Evolutionary conservation across 2,888 invertebrate genomes (phyloP), one percentile per base, ranked within the genome.

Genomic region (Sarcophaga caerulescens): DNA sequence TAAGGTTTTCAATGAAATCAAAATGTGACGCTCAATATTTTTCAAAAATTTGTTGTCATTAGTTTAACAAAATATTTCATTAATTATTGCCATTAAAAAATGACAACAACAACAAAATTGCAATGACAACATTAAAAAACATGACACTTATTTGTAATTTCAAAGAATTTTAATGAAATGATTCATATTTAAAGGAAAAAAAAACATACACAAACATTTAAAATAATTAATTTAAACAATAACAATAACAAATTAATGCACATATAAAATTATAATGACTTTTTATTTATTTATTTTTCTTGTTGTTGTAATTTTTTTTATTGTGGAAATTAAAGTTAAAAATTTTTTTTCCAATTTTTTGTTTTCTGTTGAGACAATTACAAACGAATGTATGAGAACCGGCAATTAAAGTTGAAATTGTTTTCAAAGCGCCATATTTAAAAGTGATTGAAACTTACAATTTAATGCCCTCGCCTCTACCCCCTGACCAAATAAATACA

Each of bases 361-460:
- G 10, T 47, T 52, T 52, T 52, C 0, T n/a, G 35, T 35, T 47
- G 12, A 14, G 47, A 62, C 14, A 12, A n/a, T 17, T 21, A 47
- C 17, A 23, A 6, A 52, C 14, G 19, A 59, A 23, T 44, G 25
- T 19, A 68, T 25, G 10, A 19, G 68, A 85, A 77, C 85, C 85
- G 81, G 73, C 81, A 85, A 85, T 81, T 81, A 60, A n/a, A 85
- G 65, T 76, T 76, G 35, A 62, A 80, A 81, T 70, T 80, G 59
- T 59, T 84, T 60, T 84, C 19, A 62, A 73, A 74, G 47, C 63
- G 52, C 68, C 35, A 78, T 47, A 78, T 8, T 77, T 84, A 75
- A 75, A 80, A 63, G 65, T 75, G 80, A 52, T 71, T 57, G 35
- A 62, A 71, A 59, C 44, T 25, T 25, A 68, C 66, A 85, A 12